Evolutionary conservation across 2,113 vertebrate species (phyloP).

Genomic region (Galbula dea): DNA sequence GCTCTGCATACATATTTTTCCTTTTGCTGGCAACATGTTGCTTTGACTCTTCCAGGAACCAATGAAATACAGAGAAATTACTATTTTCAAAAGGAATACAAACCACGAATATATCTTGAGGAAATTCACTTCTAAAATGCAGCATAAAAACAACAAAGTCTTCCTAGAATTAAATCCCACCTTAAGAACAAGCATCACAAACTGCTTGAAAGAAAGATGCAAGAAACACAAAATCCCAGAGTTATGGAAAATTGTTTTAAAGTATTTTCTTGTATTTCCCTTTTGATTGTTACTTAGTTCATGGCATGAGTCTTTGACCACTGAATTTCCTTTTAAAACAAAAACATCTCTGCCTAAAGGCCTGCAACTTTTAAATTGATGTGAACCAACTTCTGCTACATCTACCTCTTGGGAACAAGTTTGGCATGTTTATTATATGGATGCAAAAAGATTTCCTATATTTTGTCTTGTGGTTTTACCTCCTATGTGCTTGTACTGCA

Average conservation of each 20-base stretch:
- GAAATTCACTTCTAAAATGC: background rate
- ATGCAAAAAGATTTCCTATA: background rate
- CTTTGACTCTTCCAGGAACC: background rate
- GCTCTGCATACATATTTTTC: background rate
- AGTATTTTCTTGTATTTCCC: background rate
- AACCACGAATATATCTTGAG: background rate
- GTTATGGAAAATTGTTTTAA: background rate
- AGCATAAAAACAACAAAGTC: background rate
- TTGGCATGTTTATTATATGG: background rate
- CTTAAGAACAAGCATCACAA: background rate
- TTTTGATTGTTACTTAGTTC: background rate
- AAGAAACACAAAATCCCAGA: background rate
- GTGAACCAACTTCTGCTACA: background rate
- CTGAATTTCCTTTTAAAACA: background rate
- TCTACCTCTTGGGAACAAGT: background rate
- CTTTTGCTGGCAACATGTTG: background rate
- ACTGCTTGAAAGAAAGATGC: background rate
- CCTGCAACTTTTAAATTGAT: background rate
- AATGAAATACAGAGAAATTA: background rate
- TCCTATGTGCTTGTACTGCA: background rate
- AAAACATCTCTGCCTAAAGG: background rate
- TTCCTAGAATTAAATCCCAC: background rate
- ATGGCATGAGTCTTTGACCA: background rate
- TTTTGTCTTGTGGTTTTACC: background rate
- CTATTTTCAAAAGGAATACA: background rate